Percentiles rank a stretch among this genome's conserved stretches.
These are phyloP conservation scores for Oikopleura vanhoeffeni DNA, from an alignment of 23 tunicate species.

Conservation along the genomic window DNA sequence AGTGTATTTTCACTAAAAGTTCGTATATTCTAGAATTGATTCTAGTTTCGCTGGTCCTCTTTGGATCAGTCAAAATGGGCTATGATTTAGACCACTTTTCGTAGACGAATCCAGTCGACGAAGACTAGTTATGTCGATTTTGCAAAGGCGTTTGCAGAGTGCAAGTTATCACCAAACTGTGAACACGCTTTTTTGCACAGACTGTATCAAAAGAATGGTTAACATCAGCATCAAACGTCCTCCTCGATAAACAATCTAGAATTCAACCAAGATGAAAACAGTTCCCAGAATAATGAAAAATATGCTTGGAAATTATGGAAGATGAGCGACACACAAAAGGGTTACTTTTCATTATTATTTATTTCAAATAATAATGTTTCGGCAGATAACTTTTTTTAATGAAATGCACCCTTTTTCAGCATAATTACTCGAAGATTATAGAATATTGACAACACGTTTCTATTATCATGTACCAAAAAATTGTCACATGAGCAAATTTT, in stretches of 20 bases:
- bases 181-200: constrained; percentile 27
- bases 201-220: constrained; percentile 20
- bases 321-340: not conserved
- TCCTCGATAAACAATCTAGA: constrained; percentile 17
- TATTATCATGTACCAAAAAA: too few relatives aligned
- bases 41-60: too few relatives aligned
- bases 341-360: too few relatives aligned
- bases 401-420: too few relatives aligned
- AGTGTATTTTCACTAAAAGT: too few relatives aligned
- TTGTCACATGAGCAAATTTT: too few relatives aligned
- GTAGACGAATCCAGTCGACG: constrained; percentile 10
- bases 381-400: too few relatives aligned
- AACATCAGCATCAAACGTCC: constrained; percentile 22
- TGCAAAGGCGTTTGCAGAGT: constrained; percentile 19
- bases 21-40: too few relatives aligned
- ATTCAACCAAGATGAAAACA: constrained; percentile 6
- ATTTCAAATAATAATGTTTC: too few relatives aligned
- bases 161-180: constrained; percentile 18
- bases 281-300: constrained; percentile 33
- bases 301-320: constrained; percentile 22
- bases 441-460: too few relatives aligned
- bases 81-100: constrained; percentile 20
- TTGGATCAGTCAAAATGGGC: too few relatives aligned
- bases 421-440: too few relatives aligned
- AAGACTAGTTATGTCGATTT: constrained; percentile 21